Evolutionary conservation across 2,888 invertebrate genomes (phyloP), one percentile per base, ranked within the genome.

Genomic region (Drosophila gaucha): DNA sequence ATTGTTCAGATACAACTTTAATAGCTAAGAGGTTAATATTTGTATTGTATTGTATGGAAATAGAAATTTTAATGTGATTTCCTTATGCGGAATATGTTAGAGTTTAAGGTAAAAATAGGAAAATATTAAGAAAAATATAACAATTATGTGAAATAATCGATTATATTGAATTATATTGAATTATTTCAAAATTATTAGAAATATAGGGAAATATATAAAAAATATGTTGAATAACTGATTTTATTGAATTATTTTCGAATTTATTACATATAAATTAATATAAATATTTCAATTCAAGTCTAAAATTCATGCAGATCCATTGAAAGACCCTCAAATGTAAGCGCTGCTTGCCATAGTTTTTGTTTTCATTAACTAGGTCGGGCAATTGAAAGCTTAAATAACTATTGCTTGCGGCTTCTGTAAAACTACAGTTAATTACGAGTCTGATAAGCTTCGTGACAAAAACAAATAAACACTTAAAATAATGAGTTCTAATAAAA

Each of bases 401-500:
- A 18, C 20, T 33, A 14, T 36, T 30, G n/a, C 8, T 36, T 30
- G n/a, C 8, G 16, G 18, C 35, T 55, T 16, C 18, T 54, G 41
- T 30, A 8, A 9, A 5, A 8, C n/a, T 12, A 46, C 20, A 55
- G 33, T 4, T 14, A 54, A 36, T 28, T 35, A 9, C 35, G 26
- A 16, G 12, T 30, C 10, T 31, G 63, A 72, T 76, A 79, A 73
- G 46, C 50, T 22, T 12, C 16, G 41, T 26, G 51, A 12, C 24
- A 18, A 30, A 51, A 22, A 24, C 51, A 85, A 88, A 80, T 67
- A 82, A 70, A 78, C 60, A 74, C 5, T 54, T 46, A 46, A 24
- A 55, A 84, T 63, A 82, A 67, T 46, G 41, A 50, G 57, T 30
- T 68, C 57, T 65, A 69, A 87, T 80, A 70, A 85, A 63, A 33